Evolutionary conservation across 1,140 invertebrate genomes (phyloP).

Genomic region (Drosophila kohkoa): DNA sequence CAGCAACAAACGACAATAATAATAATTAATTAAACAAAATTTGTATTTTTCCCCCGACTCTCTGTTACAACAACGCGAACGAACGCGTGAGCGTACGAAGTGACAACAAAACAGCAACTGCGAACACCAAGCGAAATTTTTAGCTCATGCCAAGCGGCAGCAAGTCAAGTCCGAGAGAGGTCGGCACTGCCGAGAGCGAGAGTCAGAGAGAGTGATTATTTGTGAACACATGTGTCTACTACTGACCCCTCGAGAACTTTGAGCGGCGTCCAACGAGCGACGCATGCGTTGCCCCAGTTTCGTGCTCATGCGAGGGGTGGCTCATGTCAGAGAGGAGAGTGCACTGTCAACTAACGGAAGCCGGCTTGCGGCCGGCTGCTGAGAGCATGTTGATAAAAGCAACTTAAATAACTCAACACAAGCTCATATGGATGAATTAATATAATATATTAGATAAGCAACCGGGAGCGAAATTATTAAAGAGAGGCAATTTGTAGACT

Average conservation of each 20-base stretch:
- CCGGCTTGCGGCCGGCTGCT: conserved; percentile 28
- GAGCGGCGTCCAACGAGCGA: conserved; percentile 6
- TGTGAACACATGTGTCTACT: conserved; percentile 4
- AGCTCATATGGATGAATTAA: conserved; percentile 12
- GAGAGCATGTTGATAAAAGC: conserved; percentile 21
- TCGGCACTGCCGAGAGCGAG: not conserved
- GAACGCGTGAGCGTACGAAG: conserved; percentile 43
- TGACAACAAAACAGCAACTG: conserved; percentile 58
- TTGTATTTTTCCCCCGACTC: conserved; percentile 25
- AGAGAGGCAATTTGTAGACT: not conserved
- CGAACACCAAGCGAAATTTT: conserved; percentile 49
- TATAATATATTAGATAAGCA: not conserved
- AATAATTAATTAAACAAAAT: conserved; percentile 67
- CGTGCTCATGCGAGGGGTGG: conserved; percentile 2
- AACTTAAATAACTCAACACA: conserved; percentile 5
- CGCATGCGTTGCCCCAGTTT: conserved; percentile 39
- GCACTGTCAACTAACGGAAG: not conserved
- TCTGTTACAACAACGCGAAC: conserved; percentile 20
- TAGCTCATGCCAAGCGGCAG: not conserved
- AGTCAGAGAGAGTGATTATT: not conserved
- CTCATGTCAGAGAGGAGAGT: conserved; percentile 5
- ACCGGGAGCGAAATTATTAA: not conserved
- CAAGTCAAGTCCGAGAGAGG: not conserved
- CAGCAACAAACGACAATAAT: conserved; percentile 19
- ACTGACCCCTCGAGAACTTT: conserved; percentile 15